Evolutionary conservation across 1,140 invertebrate species (phyloP), one percentile per base, ranked within the genome.

Genomic region (Limonius californicus): DNA sequence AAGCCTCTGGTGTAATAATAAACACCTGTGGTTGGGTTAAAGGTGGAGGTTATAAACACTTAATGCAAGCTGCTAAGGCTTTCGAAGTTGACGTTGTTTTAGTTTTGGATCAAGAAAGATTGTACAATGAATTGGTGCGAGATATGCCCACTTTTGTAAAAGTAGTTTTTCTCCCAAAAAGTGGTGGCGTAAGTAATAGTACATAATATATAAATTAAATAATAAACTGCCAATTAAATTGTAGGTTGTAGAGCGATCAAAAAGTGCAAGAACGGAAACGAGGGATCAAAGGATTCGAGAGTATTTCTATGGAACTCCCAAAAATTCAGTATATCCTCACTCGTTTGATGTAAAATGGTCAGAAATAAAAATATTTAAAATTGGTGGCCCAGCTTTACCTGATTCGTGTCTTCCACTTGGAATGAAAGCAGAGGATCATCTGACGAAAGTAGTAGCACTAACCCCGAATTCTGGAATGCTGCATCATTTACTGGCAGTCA

Each of bases 21-120:
- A 99, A 99, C 74, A 99, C 97, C 0, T 97, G 95, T 73, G 97
- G 97, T 0, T 99, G 95, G 95, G 87, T 98, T 0, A 95, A 96
- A 80, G 91, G 86, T 1, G 88, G 87, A 6, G 95, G 94, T 0
- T 96, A 95, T 73, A 88, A 89, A 71, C 81, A 89, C 43, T 74
- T 95, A 9, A 85, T 88, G 8, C 91, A 97, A 71, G 88, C 93
- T 3, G 93, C 94, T 0, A 87, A 93, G 72, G 90, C 91, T 4
- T 99, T 99, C 79, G 92, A 97, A 82, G 94, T 97, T 1, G 94
- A 97, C 76, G 88, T 96, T 0, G 94, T 99, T 70, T 81, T 99
- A 62, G 97, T 99, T 0, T 74, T 99, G 53, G 97, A 99, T 78
- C 96, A 99, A 77, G 96, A 99, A 77, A 84, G 95, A 71, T 76